Conservation (phyloP, 2,888 invertebrate genomes). For the Lampropteryx suffumata region DNA sequence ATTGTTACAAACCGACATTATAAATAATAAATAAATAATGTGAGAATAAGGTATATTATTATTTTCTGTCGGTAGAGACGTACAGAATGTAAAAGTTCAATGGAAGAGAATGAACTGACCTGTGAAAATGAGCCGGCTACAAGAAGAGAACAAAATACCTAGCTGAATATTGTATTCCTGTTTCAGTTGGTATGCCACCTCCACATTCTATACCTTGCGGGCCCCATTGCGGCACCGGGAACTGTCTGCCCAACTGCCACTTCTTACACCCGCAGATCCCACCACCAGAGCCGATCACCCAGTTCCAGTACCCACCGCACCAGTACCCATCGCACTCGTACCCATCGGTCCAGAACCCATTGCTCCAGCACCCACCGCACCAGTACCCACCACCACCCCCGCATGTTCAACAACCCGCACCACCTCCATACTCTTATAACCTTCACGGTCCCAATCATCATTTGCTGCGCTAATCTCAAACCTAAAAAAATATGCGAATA, state of each 20-base stretch:
- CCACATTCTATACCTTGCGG: constrained; percentile 62
- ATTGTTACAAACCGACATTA: no score
- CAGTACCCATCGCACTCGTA: constrained; percentile 27
- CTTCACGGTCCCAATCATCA: not conserved
- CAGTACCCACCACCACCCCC: constrained; percentile 22
- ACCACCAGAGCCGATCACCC: no score
- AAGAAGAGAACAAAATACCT: no score
- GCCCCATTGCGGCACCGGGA: constrained; percentile 55
- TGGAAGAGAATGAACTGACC: no score
- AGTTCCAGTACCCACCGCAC: constrained; percentile 32
- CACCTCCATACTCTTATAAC: not conserved
- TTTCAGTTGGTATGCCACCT: constrained; percentile 57
- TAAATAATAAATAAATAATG: no score
- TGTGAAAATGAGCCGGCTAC: no score
- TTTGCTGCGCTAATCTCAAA: constrained; percentile 1
- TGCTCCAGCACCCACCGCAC: constrained; percentile 32
- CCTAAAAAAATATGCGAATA: not conserved
- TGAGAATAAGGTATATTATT: no score
- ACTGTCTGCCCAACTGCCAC: constrained; percentile 54
- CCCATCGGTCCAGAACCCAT: constrained; percentile 31
- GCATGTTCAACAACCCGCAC: not conserved
- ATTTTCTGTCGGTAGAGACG: no score
- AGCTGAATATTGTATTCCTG: no score
- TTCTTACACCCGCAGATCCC: constrained; percentile 29
- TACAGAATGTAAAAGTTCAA: no score